Conservation (phyloP, 1,140 invertebrate species). For the Dendrolimus punctatus region DNA sequence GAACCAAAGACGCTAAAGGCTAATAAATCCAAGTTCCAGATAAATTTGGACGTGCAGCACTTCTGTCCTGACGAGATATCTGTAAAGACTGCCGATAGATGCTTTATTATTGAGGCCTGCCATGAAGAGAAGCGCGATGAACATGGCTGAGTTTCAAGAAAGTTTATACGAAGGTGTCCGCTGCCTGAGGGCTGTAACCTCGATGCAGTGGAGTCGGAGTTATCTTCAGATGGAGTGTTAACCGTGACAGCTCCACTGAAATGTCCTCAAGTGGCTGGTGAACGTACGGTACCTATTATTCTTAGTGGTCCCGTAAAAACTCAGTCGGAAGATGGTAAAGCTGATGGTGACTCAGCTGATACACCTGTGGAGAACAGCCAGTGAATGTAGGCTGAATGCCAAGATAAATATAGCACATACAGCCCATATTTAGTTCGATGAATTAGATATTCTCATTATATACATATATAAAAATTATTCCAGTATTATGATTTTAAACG, state of each 20-base stretch:
- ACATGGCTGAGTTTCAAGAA: conserved; percentile 79
- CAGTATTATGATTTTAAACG: no score
- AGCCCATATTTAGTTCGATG: no score
- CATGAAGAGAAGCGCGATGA: conserved; percentile 82
- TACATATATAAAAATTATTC: no score
- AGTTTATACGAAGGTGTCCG: conserved; percentile 78
- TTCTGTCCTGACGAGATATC: conserved; percentile 86
- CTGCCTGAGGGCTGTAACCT: conserved; percentile 78
- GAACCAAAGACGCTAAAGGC: conserved; percentile 76
- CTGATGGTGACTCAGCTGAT: conserved; percentile 7
- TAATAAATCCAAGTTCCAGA: conserved; percentile 70
- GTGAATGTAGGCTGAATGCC: conserved; percentile 8
- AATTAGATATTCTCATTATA: background rate
- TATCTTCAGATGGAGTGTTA: conserved; percentile 82
- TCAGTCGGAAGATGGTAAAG: conserved; percentile 2
- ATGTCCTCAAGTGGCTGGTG: conserved; percentile 47
- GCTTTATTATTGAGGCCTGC: conserved; percentile 77
- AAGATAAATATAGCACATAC: conserved; percentile 4
- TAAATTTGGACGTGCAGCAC: conserved; percentile 84
- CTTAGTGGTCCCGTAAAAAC: conserved; percentile 70
- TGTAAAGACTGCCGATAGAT: conserved; percentile 82
- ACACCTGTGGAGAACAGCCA: conserved; percentile 16
- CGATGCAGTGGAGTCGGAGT: conserved; percentile 74
- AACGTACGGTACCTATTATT: conserved; percentile 74
- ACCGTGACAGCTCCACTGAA: conserved; percentile 76